Base-by-base conservation (phyloP, 2,113 vertebrate genomes). In the Catharus bicknelli region DNA sequence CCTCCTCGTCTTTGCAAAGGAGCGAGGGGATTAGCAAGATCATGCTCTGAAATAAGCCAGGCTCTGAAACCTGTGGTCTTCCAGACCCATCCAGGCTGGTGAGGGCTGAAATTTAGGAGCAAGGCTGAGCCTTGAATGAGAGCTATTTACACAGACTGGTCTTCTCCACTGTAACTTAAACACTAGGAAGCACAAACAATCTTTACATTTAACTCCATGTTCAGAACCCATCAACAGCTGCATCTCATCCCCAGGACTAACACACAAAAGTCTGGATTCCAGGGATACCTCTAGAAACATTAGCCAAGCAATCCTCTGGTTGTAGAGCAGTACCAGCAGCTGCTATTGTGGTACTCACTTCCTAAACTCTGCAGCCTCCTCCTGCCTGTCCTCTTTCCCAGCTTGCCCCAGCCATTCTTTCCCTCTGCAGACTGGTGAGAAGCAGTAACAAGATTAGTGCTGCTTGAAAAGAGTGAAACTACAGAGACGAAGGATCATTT, bases 401-500 rank as follows among this genome's bases (percentile, higher is more conserved):
- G 40, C 25, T 76, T 74, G 17, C 21, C 47, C 62, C 42, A 47
- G 38, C 18, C 6, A 3, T 51, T 72, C n/a, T 54, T 69, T 26
- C 20, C 30, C 61, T 80, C 67, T 26, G 21, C 27, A 45, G 47
- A 78, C 43, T 53, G 47, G 34, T 82, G 67, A 77, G 36, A 63
- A 70, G 54, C 51, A 42, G 66, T 73, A 51, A 74, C 36, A 48
- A 88, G 40, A 73, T 84, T 62, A 88, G 50, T 51, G 70, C 64
- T 76, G 19, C 75, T 90, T 78, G 61, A 86, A 55, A 42, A 79
- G 83, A 86, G 36, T 17, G 15, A 50, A 91, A 74, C 70, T 88
- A 66, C 10, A 79, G 59, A 83, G 57, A 45, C 0, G 3, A 90
- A 32, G 59, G 22, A 84, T 86, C 48, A 81, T 67, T 83, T 92